Base-by-base conservation (phyloP, 2,888 invertebrate species). In the Phengaris alcon region DNA sequence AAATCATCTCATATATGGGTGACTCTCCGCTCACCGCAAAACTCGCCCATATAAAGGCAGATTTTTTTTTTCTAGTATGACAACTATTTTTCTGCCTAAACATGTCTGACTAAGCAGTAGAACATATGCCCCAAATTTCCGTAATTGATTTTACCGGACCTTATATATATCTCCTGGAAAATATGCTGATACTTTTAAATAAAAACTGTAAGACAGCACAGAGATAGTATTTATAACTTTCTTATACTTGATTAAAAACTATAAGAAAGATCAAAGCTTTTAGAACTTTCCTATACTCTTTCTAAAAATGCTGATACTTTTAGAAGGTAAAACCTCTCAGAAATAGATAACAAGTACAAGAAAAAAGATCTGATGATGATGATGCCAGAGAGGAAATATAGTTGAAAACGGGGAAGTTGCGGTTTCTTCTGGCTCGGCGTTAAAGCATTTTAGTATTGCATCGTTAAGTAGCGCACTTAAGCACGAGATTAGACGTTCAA, bases 401-500 rank as follows among this genome's bases (percentile, higher is more conserved):
- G 64, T 44, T 35, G 64, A 64, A 64, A 64, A 64, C 44, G 64
- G 64, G 64, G 64, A 64, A 64, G 13, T 35, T 35, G 64, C 13
- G 64, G 64, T 64, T 64, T 64, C 64, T 64, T 64, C 35, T 64
- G 35, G 44, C 44, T 64, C 64, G 12, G 35, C 64, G 13, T 64
- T 64, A 64, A 64, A 64, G 35, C 64, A 64, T 64, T 64, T 64
- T 64, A 64, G 35, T 64, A 64, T 64, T 64, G 64, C 35, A 64
- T 64, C 64, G 64, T 64, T 64, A 64, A 64, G 64, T 64, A 64
- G 64, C 64, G 64, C 35, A 64, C 64, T 64, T 44, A 9, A 64
- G 64, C 64, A 44, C 64, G 64, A 64, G 64, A 64, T 64, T 64
- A 64, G 64, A 64, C 64, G 44, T 64, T 64, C 44, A 64, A 64